Conservation (phyloP, 1,140 invertebrate species). For the Apis laboriosa region DNA sequence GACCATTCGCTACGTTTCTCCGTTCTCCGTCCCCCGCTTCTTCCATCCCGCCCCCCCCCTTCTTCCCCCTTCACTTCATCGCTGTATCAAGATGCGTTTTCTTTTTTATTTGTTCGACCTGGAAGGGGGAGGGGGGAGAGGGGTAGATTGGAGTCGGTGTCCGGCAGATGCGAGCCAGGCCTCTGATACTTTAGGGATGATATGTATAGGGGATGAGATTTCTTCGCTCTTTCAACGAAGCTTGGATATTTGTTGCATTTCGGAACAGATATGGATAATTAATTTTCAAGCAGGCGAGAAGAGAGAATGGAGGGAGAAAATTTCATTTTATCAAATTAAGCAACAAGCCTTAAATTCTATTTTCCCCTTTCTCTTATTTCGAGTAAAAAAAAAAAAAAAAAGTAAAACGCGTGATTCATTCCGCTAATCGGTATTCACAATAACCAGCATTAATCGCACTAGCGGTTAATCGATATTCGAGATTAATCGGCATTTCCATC, state of each 20-base stretch:
- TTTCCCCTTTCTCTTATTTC: no score
- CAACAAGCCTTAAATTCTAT: neutral
- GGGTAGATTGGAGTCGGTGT: neutral
- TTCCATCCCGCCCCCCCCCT: neutral
- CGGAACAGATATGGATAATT: neutral
- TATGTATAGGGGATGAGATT: neutral
- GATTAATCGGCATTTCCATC: no score
- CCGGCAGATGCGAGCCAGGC: neutral
- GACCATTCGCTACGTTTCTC: constrained; percentile 22
- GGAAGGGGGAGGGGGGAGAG: no score
- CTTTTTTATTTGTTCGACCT: neutral
- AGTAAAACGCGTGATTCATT: neutral
- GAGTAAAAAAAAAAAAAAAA: no score
- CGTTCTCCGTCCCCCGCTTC: constrained; percentile 6
- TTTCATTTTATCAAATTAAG: neutral
- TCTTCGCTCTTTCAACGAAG: neutral
- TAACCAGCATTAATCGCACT: no score
- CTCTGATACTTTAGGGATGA: neutral
- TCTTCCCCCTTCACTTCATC: neutral
- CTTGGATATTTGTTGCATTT: neutral
- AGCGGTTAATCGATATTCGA: no score
- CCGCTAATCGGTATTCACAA: neutral
- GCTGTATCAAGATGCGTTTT: constrained; percentile 26
- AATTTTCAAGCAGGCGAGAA: neutral
- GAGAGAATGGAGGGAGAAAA: neutral